Percentiles rank a stretch among this genome's conserved stretches.
Conservation (phyloP, 1,140 invertebrate genomes). For the Cephus cinctus region DNA sequence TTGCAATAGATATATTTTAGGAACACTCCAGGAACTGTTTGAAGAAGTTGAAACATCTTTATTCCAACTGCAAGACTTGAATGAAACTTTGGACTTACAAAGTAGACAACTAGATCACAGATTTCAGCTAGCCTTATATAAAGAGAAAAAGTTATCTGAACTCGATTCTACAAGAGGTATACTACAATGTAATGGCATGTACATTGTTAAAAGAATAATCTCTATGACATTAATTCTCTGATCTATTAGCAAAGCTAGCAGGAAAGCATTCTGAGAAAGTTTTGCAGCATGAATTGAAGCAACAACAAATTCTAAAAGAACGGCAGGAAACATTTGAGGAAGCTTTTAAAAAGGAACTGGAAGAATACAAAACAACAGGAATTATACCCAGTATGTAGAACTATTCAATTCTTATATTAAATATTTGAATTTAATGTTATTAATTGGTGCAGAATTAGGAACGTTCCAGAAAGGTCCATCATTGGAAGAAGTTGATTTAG, state of each 20-base stretch:
- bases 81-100: slow-evolving; percentile 66
- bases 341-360: slow-evolving; percentile 67
- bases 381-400: slow-evolving; percentile 60
- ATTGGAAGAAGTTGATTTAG: slow-evolving; percentile 59
- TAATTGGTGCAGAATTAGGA: slow-evolving; percentile 35
- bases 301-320: slow-evolving; percentile 61
- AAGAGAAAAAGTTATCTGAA: slow-evolving; percentile 63
- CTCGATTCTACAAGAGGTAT: slow-evolving; percentile 61
- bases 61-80: slow-evolving; percentile 63
- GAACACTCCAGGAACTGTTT: slow-evolving; percentile 62
- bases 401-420: slow-evolving; percentile 6
- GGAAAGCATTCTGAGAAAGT: slow-evolving; percentile 61
- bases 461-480: slow-evolving; percentile 41
- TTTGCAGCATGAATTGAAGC: slow-evolving; percentile 57
- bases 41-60: slow-evolving; percentile 65
- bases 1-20: slow-evolving; percentile 37
- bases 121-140: slow-evolving; percentile 65
- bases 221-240: slow-evolving; percentile 9
- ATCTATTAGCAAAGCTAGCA: slow-evolving; percentile 59
- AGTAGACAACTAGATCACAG: slow-evolving; percentile 63
- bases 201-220: not conserved
- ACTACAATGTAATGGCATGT: slow-evolving; percentile 1
- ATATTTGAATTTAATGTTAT: slow-evolving; percentile 2
- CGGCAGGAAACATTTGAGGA: slow-evolving; percentile 67
- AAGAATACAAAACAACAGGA: slow-evolving; percentile 64